Evolutionary conservation across 1,140 invertebrate genomes (phyloP).

Genomic region (Aphelenchoides fujianensis): DNA sequence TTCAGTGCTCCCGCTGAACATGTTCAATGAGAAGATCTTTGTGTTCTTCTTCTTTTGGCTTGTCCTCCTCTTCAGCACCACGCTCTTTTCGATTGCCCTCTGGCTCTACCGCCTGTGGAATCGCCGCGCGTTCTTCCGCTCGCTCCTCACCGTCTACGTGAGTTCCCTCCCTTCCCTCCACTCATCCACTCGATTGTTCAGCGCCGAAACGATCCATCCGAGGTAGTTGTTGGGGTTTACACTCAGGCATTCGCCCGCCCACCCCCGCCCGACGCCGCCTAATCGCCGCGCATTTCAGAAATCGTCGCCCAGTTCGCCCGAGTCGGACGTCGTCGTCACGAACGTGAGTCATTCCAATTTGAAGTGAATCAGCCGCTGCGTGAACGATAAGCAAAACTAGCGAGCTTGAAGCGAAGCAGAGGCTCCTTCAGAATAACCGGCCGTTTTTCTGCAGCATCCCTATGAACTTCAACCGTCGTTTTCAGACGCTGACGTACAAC

Average conservation of each 20-base stretch:
- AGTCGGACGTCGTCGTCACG: not conserved
- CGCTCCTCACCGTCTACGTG: slow-evolving; percentile 35
- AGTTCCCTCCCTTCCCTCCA: too few relatives aligned
- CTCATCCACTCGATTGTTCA: too few relatives aligned
- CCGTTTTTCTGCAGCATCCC: slow-evolving; percentile 23
- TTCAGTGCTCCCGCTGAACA: slow-evolving; percentile 45
- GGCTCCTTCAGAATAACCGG: not conserved
- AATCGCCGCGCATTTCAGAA: not conserved
- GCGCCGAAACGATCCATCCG: slow-evolving; percentile 7
- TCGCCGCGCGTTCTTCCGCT: slow-evolving; percentile 31
- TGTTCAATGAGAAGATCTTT: slow-evolving; percentile 63
- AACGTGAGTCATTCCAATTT: not conserved
- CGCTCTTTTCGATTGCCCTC: slow-evolving; percentile 42
- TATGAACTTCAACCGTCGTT: slow-evolving; percentile 16
- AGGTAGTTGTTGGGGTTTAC: slow-evolving; percentile 26
- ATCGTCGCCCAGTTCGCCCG: not conserved
- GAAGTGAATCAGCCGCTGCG: not conserved
- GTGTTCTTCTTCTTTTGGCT: slow-evolving; percentile 63
- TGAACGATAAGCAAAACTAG: slow-evolving; percentile 15
- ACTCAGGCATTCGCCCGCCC: too few relatives aligned
- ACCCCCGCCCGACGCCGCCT: not conserved
- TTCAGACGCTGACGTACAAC: not conserved
- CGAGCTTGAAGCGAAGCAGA: not conserved
- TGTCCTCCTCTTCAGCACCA: slow-evolving; percentile 44
- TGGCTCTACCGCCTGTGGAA: slow-evolving; percentile 32